A percentile compares a stretch with the other conserved stretches of the same genome.
These are phyloP conservation scores for Liolophura sinensis DNA, from an alignment of 1,140 invertebrate genomes.

Conservation along the genomic window DNA sequence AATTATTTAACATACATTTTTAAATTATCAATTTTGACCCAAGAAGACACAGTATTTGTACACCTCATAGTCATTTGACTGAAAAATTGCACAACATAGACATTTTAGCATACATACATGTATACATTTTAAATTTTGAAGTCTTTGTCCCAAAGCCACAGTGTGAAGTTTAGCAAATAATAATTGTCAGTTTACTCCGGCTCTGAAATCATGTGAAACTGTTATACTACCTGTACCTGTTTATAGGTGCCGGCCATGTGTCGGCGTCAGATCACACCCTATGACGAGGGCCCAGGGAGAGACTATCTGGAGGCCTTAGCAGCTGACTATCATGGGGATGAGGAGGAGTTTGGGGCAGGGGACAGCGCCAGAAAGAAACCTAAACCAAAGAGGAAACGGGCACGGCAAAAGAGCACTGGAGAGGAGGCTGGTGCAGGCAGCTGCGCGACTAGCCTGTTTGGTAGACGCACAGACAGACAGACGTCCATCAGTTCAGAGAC, in stretches of 20 bases:
- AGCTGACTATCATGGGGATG: slow-evolving; percentile 59
- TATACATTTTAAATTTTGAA: no score
- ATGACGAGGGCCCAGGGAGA: slow-evolving; percentile 63
- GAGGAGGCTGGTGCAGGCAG: no score
- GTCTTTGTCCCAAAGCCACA: no score
- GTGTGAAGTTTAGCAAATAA: no score
- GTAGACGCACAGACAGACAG: slow-evolving; percentile 24
- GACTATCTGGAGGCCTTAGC: slow-evolving; percentile 62
- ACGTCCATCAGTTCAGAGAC: slow-evolving; percentile 38
- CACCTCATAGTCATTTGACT: no score
- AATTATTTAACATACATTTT: no score
- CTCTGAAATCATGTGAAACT: no score
- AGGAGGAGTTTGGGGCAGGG: slow-evolving; percentile 14
- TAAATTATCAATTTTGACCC: no score
- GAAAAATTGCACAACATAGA: no score
- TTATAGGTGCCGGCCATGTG: slow-evolving; percentile 56
- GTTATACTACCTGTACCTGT: not conserved
- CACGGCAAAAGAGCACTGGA: slow-evolving; percentile 21
- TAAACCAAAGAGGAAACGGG: slow-evolving; percentile 33
- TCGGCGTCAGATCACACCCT: slow-evolving; percentile 68
- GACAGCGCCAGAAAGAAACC: slow-evolving; percentile 29
- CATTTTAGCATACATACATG: no score
- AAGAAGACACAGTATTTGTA: no score
- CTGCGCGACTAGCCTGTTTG: not conserved
- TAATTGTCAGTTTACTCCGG: no score